These are phyloP conservation scores for Orthosia cruda DNA, from an alignment of 2,888 invertebrate genomes.

Conservation along the genomic window DNA sequence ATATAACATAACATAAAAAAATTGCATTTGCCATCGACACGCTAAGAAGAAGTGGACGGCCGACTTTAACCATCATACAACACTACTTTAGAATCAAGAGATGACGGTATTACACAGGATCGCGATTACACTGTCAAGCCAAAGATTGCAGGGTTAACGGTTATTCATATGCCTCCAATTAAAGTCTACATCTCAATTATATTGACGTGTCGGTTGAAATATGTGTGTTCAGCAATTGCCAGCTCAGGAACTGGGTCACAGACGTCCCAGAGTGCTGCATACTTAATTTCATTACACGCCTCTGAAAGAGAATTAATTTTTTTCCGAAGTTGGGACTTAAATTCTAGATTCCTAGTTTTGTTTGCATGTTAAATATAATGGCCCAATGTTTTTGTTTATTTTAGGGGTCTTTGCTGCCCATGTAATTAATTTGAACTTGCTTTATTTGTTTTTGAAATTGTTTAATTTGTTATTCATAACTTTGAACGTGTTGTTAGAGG, in stretches of 20 bases:
- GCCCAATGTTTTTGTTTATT: conserved; percentile 31
- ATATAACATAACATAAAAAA: no score
- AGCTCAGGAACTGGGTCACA: conserved; percentile 73
- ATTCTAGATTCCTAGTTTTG: conserved; percentile 34
- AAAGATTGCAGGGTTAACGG: conserved; percentile 18
- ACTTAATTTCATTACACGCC: conserved; percentile 75
- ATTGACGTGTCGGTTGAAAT: conserved; percentile 69
- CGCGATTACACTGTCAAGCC: not conserved
- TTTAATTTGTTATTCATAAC: conserved; percentile 46
- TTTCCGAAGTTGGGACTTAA: conserved; percentile 52
- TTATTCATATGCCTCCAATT: conserved; percentile 33
- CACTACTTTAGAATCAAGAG: not conserved
- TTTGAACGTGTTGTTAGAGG: not conserved
- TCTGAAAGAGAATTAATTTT: conserved; percentile 61
- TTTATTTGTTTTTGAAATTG: conserved; percentile 45
- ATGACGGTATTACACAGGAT: conserved; percentile 5
- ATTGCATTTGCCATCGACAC: no score
- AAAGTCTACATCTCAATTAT: conserved; percentile 32
- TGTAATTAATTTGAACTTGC: conserved; percentile 42
- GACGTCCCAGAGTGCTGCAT: conserved; percentile 65
- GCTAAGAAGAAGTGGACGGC: no score
- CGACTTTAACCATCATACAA: no score
- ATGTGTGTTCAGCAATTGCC: conserved; percentile 74
- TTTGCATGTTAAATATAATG: conserved; percentile 23
- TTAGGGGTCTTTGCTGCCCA: conserved; percentile 20